Base-by-base conservation (phyloP, 2,797 vertebrate species). In the Melanotaenia maccullochi region DNA sequence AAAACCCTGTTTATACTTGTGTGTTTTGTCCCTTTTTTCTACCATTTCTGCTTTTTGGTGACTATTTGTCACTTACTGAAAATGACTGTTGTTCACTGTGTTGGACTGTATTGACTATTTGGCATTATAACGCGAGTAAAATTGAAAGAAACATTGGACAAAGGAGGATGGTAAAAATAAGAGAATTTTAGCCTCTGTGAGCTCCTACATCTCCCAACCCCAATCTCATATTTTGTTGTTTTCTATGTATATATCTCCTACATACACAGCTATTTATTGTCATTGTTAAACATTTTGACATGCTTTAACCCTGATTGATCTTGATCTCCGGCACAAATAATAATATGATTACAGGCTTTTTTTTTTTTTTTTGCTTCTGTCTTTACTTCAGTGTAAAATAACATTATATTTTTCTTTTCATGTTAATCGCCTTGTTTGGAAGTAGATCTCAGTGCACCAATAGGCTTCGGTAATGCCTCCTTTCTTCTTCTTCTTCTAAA, bases 311-410 rank as follows among this genome's bases (percentile, higher is more conserved):
- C 90, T 91, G 93, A 93, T 92, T 94, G 93, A 94, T 94, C 93
- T 91, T 86, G 86, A 94, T 94, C 90, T 92, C 83, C 80, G 81
- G 91, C 89, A 93, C 78, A 91, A 95, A 94, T 94, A 94, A 93
- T 93, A 93, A 94, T 92, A 92, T 92, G 94, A 94, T 95, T 94
- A 95, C 88, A 86, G 91, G 81, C 79, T 90, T 92, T 91, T 30
- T 30, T 30, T 30, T 30, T 30, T 30, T 30, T 30, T 30, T 92
- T 72, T 80, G 84, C 85, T 81, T 90, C 85, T 83, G 81, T 75
- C 80, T 75, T 87, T 75, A 82, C 84, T 75, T 85, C 71, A 68
- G 85, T 88, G 87, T 90, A 91, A 93, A 94, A 94, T 91, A 92
- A 92, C 90, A 92, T 94, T 94, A 94, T 90, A 89, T 88, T 82